Evolutionary conservation across 2,113 vertebrate genomes (phyloP).

Genomic region (Propithecus coquereli): DNA sequence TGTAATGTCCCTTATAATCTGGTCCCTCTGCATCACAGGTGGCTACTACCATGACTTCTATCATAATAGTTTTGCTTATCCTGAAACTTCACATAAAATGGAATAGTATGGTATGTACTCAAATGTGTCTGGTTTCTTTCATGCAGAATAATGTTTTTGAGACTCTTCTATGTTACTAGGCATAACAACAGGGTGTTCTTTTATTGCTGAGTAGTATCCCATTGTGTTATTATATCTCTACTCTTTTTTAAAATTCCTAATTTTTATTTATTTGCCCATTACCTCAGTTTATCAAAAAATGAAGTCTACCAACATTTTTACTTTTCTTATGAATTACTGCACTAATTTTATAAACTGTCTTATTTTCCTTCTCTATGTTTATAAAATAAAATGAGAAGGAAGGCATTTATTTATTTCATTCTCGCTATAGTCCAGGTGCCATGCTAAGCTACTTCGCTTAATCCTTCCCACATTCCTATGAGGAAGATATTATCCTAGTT

Average conservation of each 20-base stretch:
- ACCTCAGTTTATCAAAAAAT: background rate
- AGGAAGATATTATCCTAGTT: background rate
- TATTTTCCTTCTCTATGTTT: background rate
- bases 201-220: background rate
- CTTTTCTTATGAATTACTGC: background rate
- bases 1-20: background rate
- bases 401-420: background rate
- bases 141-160: background rate
- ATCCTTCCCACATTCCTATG: background rate
- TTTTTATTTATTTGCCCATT: background rate
- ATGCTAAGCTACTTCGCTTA: background rate
- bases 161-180: background rate
- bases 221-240: background rate
- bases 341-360: background rate
- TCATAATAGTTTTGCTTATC: background rate
- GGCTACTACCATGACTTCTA: background rate
- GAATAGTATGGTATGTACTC: background rate
- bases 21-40: background rate
- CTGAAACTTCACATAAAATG: background rate
- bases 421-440: background rate
- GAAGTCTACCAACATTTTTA: background rate
- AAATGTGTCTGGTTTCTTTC: background rate
- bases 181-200: background rate
- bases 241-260: background rate
- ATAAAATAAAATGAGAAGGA: background rate